Evolutionary conservation across 2,797 vertebrate genomes (phyloP).

Genomic region (Xiphophorus birchmanni): DNA sequence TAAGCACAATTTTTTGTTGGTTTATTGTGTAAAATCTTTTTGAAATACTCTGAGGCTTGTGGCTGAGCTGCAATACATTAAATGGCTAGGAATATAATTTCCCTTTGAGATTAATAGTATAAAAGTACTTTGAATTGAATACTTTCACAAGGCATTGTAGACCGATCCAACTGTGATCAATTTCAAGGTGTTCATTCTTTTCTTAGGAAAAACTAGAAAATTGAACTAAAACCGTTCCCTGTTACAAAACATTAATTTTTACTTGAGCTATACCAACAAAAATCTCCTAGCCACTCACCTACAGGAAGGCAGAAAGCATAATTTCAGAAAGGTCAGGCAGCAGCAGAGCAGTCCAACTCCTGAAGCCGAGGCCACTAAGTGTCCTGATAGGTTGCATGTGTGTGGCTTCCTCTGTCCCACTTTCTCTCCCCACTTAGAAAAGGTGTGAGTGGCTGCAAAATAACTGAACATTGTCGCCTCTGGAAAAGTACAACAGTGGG

Average conservation of each 20-base stretch:
- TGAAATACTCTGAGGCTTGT: not conserved
- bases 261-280: not conserved
- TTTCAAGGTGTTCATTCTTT: not conserved
- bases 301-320: conserved; percentile 13
- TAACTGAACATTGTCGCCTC: conserved; percentile 17
- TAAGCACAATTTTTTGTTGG: not conserved
- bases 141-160: not conserved
- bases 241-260: not conserved
- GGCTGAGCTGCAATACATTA: not conserved
- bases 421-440: conserved; percentile 13
- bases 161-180: not conserved
- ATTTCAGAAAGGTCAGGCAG: conserved; percentile 4
- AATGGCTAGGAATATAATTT: not conserved
- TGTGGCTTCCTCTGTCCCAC: conserved; percentile 15
- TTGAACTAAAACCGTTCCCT: not conserved
- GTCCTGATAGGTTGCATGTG: conserved; percentile 43
- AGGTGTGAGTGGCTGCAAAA: conserved; percentile 34
- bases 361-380: conserved; percentile 34
- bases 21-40: not conserved
- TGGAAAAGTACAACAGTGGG: conserved; percentile 5
- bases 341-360: conserved; percentile 22
- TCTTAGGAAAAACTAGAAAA: not conserved
- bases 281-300: not conserved
- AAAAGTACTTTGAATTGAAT: not conserved
- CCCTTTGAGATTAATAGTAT: not conserved